phyloP scores from a whole-genome alignment of 2,888 invertebrate genomes.

The Ligdia adustata region DNA sequence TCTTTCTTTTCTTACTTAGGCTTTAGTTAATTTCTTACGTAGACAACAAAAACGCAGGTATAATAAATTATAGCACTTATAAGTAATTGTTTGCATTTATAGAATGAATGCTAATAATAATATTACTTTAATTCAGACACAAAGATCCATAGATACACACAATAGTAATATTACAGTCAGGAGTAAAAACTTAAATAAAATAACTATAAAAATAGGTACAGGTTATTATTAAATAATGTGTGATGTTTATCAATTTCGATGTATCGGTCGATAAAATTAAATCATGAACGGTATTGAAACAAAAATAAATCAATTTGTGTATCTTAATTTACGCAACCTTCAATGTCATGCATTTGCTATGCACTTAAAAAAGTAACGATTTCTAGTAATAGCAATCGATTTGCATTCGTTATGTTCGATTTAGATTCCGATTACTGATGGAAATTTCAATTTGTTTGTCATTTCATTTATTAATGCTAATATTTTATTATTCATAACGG shows the following conservation, averaged over 20 bases:
- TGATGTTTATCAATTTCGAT: background rate
- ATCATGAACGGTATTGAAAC: background rate
- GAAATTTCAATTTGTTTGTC: slow-evolving; percentile 1
- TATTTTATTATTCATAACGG: background rate
- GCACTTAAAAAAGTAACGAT: slow-evolving; percentile 4
- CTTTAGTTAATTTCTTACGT: too few relatives aligned
- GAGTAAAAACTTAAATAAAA: too few relatives aligned
- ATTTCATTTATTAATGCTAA: background rate
- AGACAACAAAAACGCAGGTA: too few relatives aligned
- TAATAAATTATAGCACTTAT: too few relatives aligned
- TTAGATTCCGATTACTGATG: slow-evolving; percentile 14
- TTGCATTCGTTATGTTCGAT: slow-evolving; percentile 12
- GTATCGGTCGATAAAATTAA: background rate
- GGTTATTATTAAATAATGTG: too few relatives aligned
- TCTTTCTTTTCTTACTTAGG: too few relatives aligned
- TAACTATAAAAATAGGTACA: too few relatives aligned
- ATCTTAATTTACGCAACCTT: slow-evolving; percentile 2
- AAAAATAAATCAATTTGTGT: background rate
- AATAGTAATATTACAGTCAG: too few relatives aligned
- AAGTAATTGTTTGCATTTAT: too few relatives aligned
- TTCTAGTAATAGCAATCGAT: slow-evolving; percentile 9
- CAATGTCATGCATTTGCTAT: slow-evolving; percentile 9
- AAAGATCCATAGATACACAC: too few relatives aligned
- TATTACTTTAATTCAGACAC: too few relatives aligned
- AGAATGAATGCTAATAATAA: too few relatives aligned